phyloP scores from a whole-genome alignment of 2,797 vertebrate genomes.

The Anguilla megastoma region DNA sequence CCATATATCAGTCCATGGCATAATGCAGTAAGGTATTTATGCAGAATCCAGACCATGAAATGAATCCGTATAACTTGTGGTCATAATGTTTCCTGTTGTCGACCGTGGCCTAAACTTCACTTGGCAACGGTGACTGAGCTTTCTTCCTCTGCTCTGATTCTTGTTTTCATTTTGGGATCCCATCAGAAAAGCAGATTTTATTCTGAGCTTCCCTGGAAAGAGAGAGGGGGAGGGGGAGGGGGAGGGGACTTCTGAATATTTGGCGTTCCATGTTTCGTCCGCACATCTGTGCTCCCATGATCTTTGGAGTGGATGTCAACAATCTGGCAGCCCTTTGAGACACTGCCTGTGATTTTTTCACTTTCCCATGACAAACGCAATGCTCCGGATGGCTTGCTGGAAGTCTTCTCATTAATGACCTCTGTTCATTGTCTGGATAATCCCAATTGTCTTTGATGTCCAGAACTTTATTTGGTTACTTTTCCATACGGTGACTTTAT shows the following conservation, averaged over 20 bases:
- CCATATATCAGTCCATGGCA: background rate
- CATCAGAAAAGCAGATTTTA: constrained; percentile 13
- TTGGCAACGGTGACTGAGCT: constrained; percentile 18
- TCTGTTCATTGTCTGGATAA: background rate
- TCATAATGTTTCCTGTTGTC: constrained; percentile 1
- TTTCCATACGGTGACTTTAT: background rate
- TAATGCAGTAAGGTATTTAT: constrained; percentile 4
- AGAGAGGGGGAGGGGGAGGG: background rate
- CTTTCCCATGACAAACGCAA: constrained; percentile 22
- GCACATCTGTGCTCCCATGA: constrained; percentile 28
- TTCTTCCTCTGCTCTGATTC: constrained; percentile 15
- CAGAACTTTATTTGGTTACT: background rate
- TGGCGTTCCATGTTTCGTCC: background rate
- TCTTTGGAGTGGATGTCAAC: constrained; percentile 15
- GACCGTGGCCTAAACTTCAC: constrained; percentile 13
- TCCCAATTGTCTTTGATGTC: background rate
- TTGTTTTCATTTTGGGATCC: constrained; percentile 23
- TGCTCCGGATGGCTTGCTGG: background rate
- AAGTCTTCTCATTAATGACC: background rate
- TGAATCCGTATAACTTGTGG: background rate
- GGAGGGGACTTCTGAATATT: background rate
- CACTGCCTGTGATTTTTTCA: background rate
- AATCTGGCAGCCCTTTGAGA: constrained; percentile 16
- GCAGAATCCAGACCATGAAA: constrained; percentile 19
- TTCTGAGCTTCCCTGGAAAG: constrained; percentile 24